Conservation (phyloP, 2,113 vertebrate species). For the Pipra filicauda region DNA sequence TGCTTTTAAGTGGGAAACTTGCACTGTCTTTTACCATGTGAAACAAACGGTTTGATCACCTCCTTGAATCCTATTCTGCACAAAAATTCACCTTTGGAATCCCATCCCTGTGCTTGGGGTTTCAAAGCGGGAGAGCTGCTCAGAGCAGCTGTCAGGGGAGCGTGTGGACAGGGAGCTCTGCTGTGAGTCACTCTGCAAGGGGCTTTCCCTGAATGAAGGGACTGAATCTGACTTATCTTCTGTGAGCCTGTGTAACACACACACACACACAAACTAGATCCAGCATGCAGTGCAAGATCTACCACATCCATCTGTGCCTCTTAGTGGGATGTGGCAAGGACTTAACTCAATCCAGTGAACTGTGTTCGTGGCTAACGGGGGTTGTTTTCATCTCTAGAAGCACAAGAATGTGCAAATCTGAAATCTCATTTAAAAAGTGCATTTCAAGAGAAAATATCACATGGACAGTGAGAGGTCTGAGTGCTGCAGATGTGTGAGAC, state of each 20-base stretch:
- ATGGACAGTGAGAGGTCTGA: neutral
- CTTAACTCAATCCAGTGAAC: neutral
- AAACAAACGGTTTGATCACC: neutral
- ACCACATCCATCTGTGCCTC: neutral
- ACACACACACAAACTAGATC: neutral
- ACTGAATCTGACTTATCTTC: neutral
- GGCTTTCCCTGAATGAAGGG: neutral
- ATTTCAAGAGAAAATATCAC: neutral
- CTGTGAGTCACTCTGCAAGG: neutral
- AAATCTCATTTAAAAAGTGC: neutral
- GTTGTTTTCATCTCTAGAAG: neutral
- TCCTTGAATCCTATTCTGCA: neutral
- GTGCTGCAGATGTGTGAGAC: neutral
- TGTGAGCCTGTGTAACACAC: neutral
- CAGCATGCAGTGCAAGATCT: neutral
- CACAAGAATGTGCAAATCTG: neutral
- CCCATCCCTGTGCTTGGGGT: neutral
- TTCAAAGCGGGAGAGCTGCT: neutral
- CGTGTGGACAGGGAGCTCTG: neutral
- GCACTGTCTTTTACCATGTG: neutral
- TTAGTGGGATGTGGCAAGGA: neutral
- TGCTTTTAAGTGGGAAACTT: neutral
- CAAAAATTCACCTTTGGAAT: neutral
- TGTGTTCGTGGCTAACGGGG: neutral
- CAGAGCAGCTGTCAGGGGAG: neutral